phyloP scores from a whole-genome alignment of 2,113 vertebrate genomes.

The Lagenorhynchus albirostris region DNA sequence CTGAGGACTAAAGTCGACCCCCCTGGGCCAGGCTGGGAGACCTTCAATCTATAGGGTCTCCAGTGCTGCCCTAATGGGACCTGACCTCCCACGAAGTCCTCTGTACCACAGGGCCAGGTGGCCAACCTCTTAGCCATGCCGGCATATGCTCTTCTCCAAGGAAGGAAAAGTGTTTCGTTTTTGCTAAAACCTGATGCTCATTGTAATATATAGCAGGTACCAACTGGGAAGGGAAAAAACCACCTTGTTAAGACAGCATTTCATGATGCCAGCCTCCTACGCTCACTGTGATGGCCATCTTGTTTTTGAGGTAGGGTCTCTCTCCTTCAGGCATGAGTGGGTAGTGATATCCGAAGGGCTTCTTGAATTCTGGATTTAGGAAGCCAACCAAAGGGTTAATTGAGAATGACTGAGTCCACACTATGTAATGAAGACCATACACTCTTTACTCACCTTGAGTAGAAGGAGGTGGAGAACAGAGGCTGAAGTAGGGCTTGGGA shows the following conservation, averaged over 20 bases:
- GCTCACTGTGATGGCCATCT: neutral
- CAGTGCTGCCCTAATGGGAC: neutral
- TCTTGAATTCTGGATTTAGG: neutral
- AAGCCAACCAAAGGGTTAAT: neutral
- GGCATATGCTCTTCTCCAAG: neutral
- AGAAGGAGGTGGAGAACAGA: neutral
- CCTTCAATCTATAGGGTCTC: neutral
- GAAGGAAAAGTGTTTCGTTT: slow-evolving; percentile 41
- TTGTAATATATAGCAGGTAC: neutral
- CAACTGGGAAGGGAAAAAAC: neutral
- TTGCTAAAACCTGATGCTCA: neutral
- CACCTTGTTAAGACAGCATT: neutral
- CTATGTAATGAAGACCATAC: neutral
- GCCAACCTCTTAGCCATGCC: neutral
- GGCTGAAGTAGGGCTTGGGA: neutral
- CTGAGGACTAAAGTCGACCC: neutral
- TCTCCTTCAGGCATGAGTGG: neutral
- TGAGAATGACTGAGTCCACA: neutral
- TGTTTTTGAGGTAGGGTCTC: neutral
- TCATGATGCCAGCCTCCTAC: neutral
- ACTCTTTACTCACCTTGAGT: neutral
- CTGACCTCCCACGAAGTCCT: neutral
- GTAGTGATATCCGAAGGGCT: neutral
- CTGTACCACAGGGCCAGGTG: neutral
- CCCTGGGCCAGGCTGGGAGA: neutral